Base-by-base conservation (phyloP, 2,888 invertebrate species). In the Lepidochitona cinerea region DNA sequence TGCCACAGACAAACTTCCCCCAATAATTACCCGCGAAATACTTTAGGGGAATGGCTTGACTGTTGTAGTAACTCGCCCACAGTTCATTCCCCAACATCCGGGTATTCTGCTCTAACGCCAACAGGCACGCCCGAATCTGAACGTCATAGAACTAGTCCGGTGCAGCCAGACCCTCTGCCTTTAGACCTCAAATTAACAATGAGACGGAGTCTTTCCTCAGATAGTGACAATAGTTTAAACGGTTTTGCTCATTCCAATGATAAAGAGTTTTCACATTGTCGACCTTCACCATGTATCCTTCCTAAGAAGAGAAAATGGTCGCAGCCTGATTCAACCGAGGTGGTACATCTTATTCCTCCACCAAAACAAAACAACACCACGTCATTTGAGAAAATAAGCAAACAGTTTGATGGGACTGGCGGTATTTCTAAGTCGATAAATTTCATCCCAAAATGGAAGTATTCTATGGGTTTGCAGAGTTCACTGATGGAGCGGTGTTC, bases 271-370 rank as follows among this genome's bases (percentile, higher is more conserved):
- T 41, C 41, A 41, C 9, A 12, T 18, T 9, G 18, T 18, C 9
- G 18, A 9, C 14, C 12, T 59, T 14, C 59, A 1, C 23, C 23
- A 32, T 59, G 26, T 32, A 59, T 29, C 26, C 23, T 59, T 26
- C 59, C 59, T 23, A 59, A 59, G 59, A 59, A 59, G 29, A 59
- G 59, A 26, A 59, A 59, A 9, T 59, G 59, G 59, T 12, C 41
- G 18, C 41, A 41, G 9, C 41, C 18, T 9, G 41, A 12, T n/a
- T n/a, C n/a, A n/a, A n/a, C n/a, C n/a, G n/a, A n/a, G n/a, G n/a
- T n/a, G n/a, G n/a, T n/a, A n/a, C n/a, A n/a, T n/a, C n/a, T n/a
- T n/a, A n/a, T n/a, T n/a, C n/a, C n/a, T n/a, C n/a, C n/a, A n/a
- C n/a, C n/a, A n/a, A n/a, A n/a, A n/a, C n/a, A n/a, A n/a, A n/a